Percentiles rank a stretch among this genome's conserved stretches.
These are phyloP conservation scores for Ornithoptera priamus DNA, from an alignment of 2,888 invertebrate species.

Conservation along the genomic window DNA sequence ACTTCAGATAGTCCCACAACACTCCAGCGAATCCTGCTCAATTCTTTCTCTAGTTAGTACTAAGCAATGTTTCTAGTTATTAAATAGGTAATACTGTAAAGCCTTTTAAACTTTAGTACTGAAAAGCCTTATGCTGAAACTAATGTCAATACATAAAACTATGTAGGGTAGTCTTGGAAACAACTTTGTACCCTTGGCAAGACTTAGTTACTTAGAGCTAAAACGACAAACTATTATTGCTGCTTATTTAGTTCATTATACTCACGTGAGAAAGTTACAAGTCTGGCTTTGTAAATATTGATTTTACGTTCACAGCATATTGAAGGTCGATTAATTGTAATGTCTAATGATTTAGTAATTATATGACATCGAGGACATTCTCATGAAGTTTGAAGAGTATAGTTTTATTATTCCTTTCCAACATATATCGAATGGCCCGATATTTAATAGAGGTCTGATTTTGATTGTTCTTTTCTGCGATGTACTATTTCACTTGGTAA, in stretches of 20 bases:
- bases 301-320: background rate
- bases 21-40: too few species aligned
- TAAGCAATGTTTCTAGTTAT: background rate
- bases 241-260: background rate
- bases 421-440: too few species aligned
- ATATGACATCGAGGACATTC: too few species aligned
- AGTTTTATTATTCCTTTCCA: too few species aligned
- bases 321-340: background rate
- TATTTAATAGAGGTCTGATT: too few species aligned
- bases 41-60: background rate
- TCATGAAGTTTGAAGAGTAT: too few species aligned
- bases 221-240: background rate
- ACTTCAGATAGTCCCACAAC: too few species aligned
- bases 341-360: too few species aligned
- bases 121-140: conserved; percentile 1
- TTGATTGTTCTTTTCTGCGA: too few species aligned
- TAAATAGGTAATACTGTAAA: background rate
- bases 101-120: background rate
- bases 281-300: background rate
- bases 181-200: conserved; percentile 5
- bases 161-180: background rate
- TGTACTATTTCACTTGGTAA: too few species aligned
- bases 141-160: background rate
- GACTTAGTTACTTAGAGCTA: conserved; percentile 1
- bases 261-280: background rate